A percentile compares a stretch with the other conserved stretches of the same genome.
Evolutionary conservation across 2,113 vertebrate genomes (phyloP).

Genomic region (Syngnathus floridae): DNA sequence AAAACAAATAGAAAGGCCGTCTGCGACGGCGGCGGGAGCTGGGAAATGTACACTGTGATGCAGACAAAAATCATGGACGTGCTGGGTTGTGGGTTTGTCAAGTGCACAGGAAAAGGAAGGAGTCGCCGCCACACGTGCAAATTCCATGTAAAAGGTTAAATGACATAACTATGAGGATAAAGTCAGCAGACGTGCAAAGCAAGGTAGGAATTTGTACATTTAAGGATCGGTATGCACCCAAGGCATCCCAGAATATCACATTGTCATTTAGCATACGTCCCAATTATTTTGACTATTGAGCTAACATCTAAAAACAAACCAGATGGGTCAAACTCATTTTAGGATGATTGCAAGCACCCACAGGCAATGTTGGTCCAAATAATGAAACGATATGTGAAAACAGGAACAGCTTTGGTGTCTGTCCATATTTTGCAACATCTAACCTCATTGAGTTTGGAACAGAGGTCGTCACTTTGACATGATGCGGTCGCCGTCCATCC

Average conservation of each 20-base stretch:
- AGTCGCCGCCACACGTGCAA: not conserved
- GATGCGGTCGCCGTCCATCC: too few species aligned
- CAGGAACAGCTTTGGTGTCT: too few species aligned
- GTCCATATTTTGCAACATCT: too few species aligned
- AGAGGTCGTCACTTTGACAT: too few species aligned
- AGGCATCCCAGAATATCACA: not conserved
- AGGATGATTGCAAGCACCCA: too few species aligned
- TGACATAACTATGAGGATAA: conserved; percentile 5
- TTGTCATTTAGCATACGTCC: not conserved
- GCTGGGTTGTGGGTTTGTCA: not conserved
- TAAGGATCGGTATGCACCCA: not conserved
- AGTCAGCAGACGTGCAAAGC: not conserved
- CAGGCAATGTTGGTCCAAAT: too few species aligned
- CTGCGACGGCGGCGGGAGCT: conserved; percentile 30
- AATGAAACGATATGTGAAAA: too few species aligned
- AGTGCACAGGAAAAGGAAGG: not conserved
- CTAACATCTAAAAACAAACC: too few species aligned
- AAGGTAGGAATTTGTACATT: not conserved
- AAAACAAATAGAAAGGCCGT: conserved; percentile 50
- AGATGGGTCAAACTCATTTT: too few species aligned
- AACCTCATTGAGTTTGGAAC: too few species aligned
- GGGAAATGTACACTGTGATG: conserved; percentile 52
- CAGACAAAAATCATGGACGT: conserved; percentile 3
- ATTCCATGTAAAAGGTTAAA: not conserved
- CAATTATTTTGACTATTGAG: not conserved